Evolutionary conservation across 2,113 vertebrate genomes (phyloP), one percentile per base, ranked within the genome.

Genomic region (Balaeniceps rex): DNA sequence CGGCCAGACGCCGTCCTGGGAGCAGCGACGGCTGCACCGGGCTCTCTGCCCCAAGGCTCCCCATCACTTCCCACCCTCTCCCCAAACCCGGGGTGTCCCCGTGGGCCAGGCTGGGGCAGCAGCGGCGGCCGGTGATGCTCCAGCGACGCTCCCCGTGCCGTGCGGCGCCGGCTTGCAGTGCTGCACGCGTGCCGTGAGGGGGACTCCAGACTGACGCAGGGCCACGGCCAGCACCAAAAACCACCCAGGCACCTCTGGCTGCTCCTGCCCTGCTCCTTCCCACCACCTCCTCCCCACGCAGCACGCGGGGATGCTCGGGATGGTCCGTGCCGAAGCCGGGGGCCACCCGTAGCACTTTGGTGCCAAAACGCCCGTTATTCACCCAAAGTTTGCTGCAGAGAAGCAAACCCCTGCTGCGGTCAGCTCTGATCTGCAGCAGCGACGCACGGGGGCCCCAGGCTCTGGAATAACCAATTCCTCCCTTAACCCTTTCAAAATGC

Each of bases 121-220:
- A 4, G 26, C 1, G 19, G 15, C 13, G 16, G 16, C 58, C 28
- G 13, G 82, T 0, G 31, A 6, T 10, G 28, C 57, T 68, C 47
- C 21, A 44, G 42, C 42, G 14, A 44, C 42, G 42, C 42, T 63
- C 26, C n/a, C 55, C 3, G n/a, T 9, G n/a, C n/a, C 14, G 46
- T 14, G 9, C 16, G 12, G 61, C 7, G 9, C n/a, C 55, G 33
- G 52, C 57, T 19, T 96, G 94, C 94, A 97, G 80, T 95, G 81
- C 89, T 29, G 64, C 79, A 10, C 4, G 7, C 12, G 18, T 34
- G 78, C 97, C 57, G 18, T 88, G 84, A 95, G 97, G 92, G 94
- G 97, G 80, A 96, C 88, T 93, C 90, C 83, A 94, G 94, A 31
- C 83, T 34, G 46, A 52, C 4, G 9, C 57, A 17, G 36, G 26